Evolutionary conservation across 2,888 invertebrate genomes (phyloP).

Genomic region (Danaus chrysippus): DNA sequence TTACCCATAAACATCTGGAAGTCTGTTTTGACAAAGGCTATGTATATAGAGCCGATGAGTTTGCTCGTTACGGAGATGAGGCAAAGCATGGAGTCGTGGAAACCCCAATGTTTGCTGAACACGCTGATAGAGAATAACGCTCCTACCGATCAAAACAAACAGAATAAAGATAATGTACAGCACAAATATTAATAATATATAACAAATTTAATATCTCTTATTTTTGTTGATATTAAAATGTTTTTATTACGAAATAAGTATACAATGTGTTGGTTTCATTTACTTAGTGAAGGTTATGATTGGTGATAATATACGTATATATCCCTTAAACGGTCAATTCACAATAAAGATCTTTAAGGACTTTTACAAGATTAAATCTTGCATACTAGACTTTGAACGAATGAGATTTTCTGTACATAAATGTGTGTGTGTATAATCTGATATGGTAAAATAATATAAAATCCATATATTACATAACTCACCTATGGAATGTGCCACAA

Average conservation of each 20-base stretch:
- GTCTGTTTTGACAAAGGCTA: conserved; percentile 57
- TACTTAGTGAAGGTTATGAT: no score
- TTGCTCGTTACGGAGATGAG: conserved; percentile 67
- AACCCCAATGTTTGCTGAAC: conserved; percentile 67
- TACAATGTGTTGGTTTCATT: no score
- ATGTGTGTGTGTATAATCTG: neutral
- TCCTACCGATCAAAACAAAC: conserved; percentile 46
- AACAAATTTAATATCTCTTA: no score
- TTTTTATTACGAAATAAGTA: no score
- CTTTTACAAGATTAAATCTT: no score
- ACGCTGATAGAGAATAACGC: conserved; percentile 68
- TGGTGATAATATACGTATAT: no score
- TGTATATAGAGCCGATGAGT: conserved; percentile 54
- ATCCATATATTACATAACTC: conserved; percentile 34
- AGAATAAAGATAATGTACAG: conserved; percentile 13
- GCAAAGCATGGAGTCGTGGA: conserved; percentile 64
- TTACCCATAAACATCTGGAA: conserved; percentile 69
- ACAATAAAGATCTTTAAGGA: no score
- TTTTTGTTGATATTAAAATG: no score
- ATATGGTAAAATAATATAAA: conserved; percentile 5
- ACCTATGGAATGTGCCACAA: conserved; percentile 67
- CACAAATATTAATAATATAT: no score
- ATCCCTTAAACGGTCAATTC: no score
- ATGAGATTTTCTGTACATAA: no score
- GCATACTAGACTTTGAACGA: no score